Conservation (phyloP, 2,113 vertebrate species). For the Columba janthina region DNA sequence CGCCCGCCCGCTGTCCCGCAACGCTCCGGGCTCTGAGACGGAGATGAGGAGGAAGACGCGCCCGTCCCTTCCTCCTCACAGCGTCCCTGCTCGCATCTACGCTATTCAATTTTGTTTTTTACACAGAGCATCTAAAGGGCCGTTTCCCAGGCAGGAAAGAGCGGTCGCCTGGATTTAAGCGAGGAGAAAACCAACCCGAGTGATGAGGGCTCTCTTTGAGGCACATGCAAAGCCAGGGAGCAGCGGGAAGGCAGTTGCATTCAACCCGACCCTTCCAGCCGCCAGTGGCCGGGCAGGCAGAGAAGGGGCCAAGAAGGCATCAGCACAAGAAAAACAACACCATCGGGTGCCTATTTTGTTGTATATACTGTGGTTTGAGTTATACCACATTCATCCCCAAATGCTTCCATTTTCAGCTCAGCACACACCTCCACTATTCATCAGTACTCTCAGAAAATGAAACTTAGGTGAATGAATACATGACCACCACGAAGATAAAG, state of each 20-base stretch:
- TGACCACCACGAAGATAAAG: fast-evolving
- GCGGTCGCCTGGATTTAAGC: fast-evolving
- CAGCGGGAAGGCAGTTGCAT: fast-evolving
- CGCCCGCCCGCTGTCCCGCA: neutral
- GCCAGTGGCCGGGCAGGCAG: fast-evolving
- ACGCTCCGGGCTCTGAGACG: fast-evolving
- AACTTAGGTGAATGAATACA: neutral
- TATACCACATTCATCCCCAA: neutral
- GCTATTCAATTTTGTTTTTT: neutral
- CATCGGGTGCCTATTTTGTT: fast-evolving
- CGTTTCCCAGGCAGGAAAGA: neutral
- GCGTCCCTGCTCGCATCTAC: neutral
- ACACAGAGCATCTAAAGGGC: neutral
- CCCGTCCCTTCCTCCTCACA: neutral
- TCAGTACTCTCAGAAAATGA: neutral
- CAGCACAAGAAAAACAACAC: neutral
- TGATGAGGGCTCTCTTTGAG: fast-evolving
- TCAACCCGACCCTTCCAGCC: neutral
- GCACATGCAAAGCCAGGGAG: neutral
- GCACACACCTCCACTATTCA: neutral
- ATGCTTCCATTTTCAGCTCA: neutral
- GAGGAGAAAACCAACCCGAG: neutral
- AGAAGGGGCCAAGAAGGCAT: neutral
- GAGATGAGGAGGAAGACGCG: too few species aligned
- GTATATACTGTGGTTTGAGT: neutral